phyloP scores from a whole-genome alignment of 1,140 invertebrate genomes.

The Hylaeus volcanicus region DNA sequence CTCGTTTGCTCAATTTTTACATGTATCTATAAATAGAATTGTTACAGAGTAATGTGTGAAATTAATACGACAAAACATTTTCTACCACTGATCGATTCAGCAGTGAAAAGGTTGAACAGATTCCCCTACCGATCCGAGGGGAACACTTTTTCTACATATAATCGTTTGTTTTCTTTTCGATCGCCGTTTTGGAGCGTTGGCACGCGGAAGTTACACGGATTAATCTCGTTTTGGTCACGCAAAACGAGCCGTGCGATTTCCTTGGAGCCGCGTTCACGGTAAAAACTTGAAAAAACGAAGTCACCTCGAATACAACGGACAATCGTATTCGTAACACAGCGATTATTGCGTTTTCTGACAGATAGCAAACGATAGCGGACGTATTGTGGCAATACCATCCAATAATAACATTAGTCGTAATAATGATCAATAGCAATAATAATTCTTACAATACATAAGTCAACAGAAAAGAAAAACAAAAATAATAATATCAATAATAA shows the following conservation, averaged over 20 bases:
- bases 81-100: too few relatives aligned
- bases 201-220: neutral
- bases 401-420: constrained; percentile 13
- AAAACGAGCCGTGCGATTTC: neutral
- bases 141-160: too few relatives aligned
- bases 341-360: constrained; percentile 31
- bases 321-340: constrained; percentile 29
- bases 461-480: constrained; percentile 44
- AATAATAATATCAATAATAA: constrained; percentile 23
- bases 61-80: too few relatives aligned
- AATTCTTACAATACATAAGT: constrained; percentile 36
- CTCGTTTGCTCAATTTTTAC: too few relatives aligned
- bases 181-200: neutral
- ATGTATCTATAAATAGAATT: too few relatives aligned
- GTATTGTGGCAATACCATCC: constrained; percentile 39
- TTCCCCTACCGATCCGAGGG: too few relatives aligned
- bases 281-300: constrained; percentile 34
- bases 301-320: constrained; percentile 14
- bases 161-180: too few relatives aligned
- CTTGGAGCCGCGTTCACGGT: neutral
- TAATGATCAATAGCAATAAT: constrained; percentile 52
- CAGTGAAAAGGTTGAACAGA: too few relatives aligned
- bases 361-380: constrained; percentile 17
- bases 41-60: too few relatives aligned
- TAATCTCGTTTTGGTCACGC: neutral